Conservation (phyloP, 2,113 vertebrate genomes). For the Solea solea region DNA sequence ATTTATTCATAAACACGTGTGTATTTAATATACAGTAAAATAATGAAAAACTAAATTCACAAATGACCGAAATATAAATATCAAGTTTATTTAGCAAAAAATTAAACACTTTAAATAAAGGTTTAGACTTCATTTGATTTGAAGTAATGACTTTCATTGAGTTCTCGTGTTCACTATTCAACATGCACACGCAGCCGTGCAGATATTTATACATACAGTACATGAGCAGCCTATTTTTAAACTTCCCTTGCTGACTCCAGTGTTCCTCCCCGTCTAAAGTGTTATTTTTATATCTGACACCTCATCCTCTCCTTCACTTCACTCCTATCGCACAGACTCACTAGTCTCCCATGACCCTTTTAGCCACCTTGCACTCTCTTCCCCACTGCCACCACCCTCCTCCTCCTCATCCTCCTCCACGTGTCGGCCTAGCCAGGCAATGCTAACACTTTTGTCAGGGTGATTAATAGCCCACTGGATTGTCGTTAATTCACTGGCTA, state of each 20-base stretch:
- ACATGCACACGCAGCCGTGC: slow-evolving; percentile 1
- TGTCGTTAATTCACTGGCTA: slow-evolving; percentile 99
- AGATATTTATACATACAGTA: no score
- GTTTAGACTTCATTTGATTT: not conserved
- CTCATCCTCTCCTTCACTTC: slow-evolving; percentile 9
- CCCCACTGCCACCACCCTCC: slow-evolving; percentile 9
- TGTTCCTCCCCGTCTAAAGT: not conserved
- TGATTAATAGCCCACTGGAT: slow-evolving; percentile 97
- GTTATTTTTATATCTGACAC: not conserved
- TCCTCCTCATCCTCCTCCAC: slow-evolving; percentile 21
- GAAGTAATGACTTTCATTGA: not conserved
- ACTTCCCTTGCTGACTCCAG: not conserved
- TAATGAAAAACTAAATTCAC: no score
- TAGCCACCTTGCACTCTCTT: slow-evolving; percentile 12
- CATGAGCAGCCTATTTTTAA: not conserved
- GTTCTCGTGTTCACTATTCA: not conserved
- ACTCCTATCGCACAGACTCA: slow-evolving; percentile 2
- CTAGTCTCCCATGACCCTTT: slow-evolving; percentile 14
- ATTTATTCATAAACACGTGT: no score
- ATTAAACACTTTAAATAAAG: no score
- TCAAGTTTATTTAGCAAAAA: no score
- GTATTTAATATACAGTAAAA: no score
- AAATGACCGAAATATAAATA: no score
- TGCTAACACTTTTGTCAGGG: slow-evolving; percentile 96
- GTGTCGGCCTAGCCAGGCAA: slow-evolving; percentile 83